Base-by-base conservation (phyloP, 2,113 vertebrate genomes). In the Herpailurus yagouaroundi region DNA sequence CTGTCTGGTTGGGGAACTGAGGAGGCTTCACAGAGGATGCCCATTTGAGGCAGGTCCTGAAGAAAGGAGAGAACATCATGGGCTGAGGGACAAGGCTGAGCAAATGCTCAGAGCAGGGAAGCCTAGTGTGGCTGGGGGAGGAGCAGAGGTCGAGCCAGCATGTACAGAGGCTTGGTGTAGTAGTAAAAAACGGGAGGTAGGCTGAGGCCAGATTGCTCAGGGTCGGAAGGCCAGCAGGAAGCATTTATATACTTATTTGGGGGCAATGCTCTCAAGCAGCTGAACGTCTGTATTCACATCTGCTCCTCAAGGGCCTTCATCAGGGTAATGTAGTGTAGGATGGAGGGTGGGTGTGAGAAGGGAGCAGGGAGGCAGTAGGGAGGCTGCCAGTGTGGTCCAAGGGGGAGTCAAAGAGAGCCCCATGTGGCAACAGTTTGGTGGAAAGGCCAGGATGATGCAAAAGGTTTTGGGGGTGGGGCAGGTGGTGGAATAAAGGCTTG, bases 121-220 rank as follows among this genome's bases (percentile, higher is more conserved):
- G 33, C 57, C 45, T 4, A 1, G 14, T 15, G 19, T 21, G 16
- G 36, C 7, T 0, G 36, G 6, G 1, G 86, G 27, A 1, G 38
- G 11, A 36, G 63, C 55, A 29, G 74, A 48, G 11, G 33, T 41
- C 3, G n/a, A 27, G 11, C 48, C 14, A 21, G 15, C 38, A 5
- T 50, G 41, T 1, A 10, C 4, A 2, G 4, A 64, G 77, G 27
- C 38, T 84, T 57, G 0, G 1, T 1, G 9, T 0, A 74, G 63
- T 23, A 60, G 63, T 6, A 16, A n/a, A 79, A 48, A 33, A 8
- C 3, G 7, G 33, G 57, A 69, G 7, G 64, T 3, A 29, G 83
- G 15, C 9, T 1, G 0, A 77, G 19, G 41, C 57, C 57, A 85
- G 63, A 48, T 4, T 31, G 36, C 71, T 86, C 41, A 87, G 85